Percentiles rank a stretch among this genome's conserved stretches.
Evolutionary conservation across 2,888 invertebrate species (phyloP).

Genomic region (Prosapia bicincta): DNA sequence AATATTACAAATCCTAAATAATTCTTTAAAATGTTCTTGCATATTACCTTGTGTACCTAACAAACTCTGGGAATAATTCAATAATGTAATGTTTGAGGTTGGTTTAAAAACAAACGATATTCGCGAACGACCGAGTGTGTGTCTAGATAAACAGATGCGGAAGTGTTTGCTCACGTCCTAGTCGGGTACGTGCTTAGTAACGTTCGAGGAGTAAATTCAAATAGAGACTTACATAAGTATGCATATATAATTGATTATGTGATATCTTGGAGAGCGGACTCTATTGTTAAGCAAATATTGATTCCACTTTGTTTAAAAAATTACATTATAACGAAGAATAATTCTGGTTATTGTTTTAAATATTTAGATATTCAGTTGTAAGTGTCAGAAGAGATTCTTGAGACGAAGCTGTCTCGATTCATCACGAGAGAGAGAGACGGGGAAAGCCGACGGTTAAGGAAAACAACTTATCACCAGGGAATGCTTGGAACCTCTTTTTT

Average conservation of each 20-base stretch:
- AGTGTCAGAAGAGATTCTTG: not conserved
- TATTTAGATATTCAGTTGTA: not conserved
- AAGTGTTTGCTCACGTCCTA: not conserved
- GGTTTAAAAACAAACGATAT: too few species aligned
- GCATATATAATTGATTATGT: not conserved
- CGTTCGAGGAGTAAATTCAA: not conserved
- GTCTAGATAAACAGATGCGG: too few species aligned
- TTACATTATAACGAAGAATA: not conserved
- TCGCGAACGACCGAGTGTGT: too few species aligned
- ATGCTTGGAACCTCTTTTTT: conserved; percentile 27
- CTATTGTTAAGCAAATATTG: not conserved
- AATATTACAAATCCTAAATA: too few species aligned
- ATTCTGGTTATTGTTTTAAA: not conserved
- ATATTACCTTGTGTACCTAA: too few species aligned
- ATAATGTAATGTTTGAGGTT: too few species aligned
- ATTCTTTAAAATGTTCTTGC: too few species aligned
- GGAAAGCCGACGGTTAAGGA: conserved; percentile 13
- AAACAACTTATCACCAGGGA: conserved; percentile 27
- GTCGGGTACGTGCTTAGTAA: too few species aligned
- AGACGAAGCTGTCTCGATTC: conserved; percentile 12
- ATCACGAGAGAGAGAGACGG: conserved; percentile 8
- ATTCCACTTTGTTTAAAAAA: not conserved
- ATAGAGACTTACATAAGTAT: not conserved
- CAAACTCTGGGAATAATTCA: too few species aligned
- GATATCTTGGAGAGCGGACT: not conserved